These are phyloP conservation scores for Machaerirhynchus nigripectus DNA, from an alignment of 2,113 vertebrate genomes.

Conservation along the genomic window DNA sequence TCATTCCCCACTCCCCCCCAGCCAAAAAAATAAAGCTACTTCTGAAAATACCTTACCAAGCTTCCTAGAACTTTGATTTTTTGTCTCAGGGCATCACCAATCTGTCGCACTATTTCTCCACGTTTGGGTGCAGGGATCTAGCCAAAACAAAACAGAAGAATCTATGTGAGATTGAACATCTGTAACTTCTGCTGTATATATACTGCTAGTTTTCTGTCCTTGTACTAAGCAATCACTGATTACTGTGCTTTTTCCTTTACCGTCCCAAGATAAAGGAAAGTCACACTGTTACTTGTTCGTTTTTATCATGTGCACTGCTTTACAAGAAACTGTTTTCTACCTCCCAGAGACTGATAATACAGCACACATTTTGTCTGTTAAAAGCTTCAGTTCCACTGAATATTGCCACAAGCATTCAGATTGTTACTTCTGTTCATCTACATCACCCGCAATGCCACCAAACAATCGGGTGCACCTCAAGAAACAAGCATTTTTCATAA, in stretches of 20 bases:
- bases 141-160: background rate
- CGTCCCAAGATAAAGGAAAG: background rate
- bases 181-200: background rate
- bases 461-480: background rate
- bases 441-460: background rate
- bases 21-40: background rate
- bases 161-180: background rate
- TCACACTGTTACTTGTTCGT: fast-evolving
- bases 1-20: fast-evolving
- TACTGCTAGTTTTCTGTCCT: background rate
- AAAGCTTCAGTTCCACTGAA: background rate
- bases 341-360: background rate
- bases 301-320: background rate
- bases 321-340: background rate
- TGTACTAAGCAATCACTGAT: background rate
- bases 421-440: background rate
- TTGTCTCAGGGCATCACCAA: conserved; percentile 90
- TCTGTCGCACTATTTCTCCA: conserved; percentile 96
- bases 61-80: conserved; percentile 91
- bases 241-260: background rate
- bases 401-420: background rate
- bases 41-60: conserved; percentile 74
- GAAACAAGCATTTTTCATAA: background rate
- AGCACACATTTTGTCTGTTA: background rate
- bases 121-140: conserved; percentile 94